Base-by-base conservation (phyloP, 2,797 vertebrate species). In the Chaetophractus vellerosus region DNA sequence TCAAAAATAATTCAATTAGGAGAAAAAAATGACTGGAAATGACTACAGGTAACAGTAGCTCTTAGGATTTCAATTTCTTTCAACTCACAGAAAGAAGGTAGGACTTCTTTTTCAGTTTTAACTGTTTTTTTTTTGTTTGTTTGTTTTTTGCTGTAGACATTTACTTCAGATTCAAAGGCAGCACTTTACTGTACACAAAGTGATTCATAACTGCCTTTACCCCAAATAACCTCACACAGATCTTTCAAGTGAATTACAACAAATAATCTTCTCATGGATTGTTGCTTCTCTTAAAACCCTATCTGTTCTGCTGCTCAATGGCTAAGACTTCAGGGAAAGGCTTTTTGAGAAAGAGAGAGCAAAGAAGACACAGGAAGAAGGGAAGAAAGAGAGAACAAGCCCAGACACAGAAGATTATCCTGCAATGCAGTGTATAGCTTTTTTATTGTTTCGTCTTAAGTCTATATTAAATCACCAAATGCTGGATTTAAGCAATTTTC, bases 1-100 rank as follows among this genome's bases (percentile, higher is more conserved):
- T 3, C 24, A 45, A 94, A 96, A 93, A 24, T 33, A 88, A 57
- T 95, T 55, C 71, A 91, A 18, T 28, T 66, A 59, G 2, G 14
- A 45, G 4, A 16, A 6, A 55, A 7, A 1, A 41, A 61, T 66
- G 21, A 64, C 33, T 66, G 63, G 94, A 96, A 94, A 59, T 8
- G 33, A 75, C 16, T 6, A 18, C 5, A 82, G 31, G 31, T 52
- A 92, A 57, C 2, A 75, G 18, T 1, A 87, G 4, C 68, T 38
- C 3, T 75, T 72, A 2, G 15, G 15, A 88, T 36, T 95, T 96
- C 26, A 16, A 2, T 86, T 93, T 86, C 18, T 64, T 11, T 95
- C 23, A 66, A 86, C 75, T 88, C 75, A 71, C 26, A 71, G n/a
- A 72, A 64, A 85, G 33, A 80, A 26, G 18, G 59, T 66, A 90